Conservation (phyloP, 2,888 invertebrate genomes). For the Rhagonycha fulva region DNA sequence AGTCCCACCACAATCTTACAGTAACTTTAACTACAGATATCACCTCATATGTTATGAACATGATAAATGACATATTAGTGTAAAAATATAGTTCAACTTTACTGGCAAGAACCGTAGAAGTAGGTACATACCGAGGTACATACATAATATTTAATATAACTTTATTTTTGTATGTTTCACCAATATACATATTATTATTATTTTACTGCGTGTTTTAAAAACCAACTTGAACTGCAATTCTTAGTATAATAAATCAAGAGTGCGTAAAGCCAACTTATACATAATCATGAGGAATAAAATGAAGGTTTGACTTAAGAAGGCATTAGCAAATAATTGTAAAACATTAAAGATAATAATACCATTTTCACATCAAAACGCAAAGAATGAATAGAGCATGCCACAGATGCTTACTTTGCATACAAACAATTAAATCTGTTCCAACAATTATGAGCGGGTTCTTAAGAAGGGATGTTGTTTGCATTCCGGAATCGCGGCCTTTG, state of each 20-base stretch:
- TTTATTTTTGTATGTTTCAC: neutral
- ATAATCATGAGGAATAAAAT: slow-evolving; percentile 9
- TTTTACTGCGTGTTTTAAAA: neutral
- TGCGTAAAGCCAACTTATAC: neutral
- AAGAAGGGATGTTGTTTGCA: slow-evolving; percentile 38
- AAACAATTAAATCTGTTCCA: slow-evolving; percentile 50
- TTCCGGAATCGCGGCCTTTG: slow-evolving; percentile 34
- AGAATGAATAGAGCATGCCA: slow-evolving; percentile 33
- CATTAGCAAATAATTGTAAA: slow-evolving; percentile 13
- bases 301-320: neutral
- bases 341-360: slow-evolving; percentile 14
- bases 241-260: neutral
- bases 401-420: slow-evolving; percentile 45
- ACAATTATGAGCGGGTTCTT: slow-evolving; percentile 46
- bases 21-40: too few species aligned
- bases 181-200: neutral
- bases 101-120: too few species aligned
- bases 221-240: neutral
- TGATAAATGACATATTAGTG: too few species aligned
- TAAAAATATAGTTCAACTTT: too few species aligned
- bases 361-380: slow-evolving; percentile 16
- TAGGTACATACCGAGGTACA: too few species aligned
- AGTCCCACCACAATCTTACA: too few species aligned
- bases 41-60: too few species aligned
- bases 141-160: too few species aligned